A percentile compares a stretch with the other conserved stretches of the same genome.
Conservation (phyloP, 2,797 vertebrate genomes). For the Gymnoscopelus microlampas region DNA sequence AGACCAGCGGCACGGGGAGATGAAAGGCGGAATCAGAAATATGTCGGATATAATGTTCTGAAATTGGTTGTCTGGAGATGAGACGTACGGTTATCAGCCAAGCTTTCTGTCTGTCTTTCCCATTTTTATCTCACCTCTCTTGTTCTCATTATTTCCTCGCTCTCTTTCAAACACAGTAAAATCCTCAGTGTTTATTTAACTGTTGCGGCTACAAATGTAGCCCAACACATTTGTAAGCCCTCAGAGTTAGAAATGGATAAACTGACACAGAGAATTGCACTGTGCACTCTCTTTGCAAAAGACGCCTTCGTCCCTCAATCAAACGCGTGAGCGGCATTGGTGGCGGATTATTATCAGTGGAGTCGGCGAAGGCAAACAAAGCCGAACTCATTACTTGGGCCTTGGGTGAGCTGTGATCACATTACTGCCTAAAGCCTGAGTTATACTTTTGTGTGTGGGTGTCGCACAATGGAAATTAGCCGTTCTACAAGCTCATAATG, state of each 20-base stretch:
- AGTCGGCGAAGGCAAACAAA: slow-evolving; percentile 9
- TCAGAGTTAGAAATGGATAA: too few relatives aligned
- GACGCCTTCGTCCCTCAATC: slow-evolving; percentile 1
- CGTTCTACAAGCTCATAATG: too few relatives aligned
- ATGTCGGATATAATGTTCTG: slow-evolving; percentile 35
- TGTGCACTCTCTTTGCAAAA: background rate
- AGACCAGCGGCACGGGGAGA: background rate
- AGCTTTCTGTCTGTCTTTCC: background rate
- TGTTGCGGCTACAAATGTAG: too few relatives aligned
- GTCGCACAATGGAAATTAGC: too few relatives aligned
- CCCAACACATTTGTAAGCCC: too few relatives aligned
- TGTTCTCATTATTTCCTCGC: background rate
- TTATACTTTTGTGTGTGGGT: too few relatives aligned
- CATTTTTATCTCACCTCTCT: background rate
- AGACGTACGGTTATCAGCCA: slow-evolving; percentile 15
- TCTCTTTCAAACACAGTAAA: background rate
- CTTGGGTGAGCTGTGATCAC: slow-evolving; percentile 16
- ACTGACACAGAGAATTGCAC: too few relatives aligned
- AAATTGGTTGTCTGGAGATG: slow-evolving; percentile 37
- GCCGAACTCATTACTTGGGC: slow-evolving; percentile 17
- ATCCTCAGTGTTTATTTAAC: too few relatives aligned
- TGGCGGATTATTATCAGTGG: background rate
- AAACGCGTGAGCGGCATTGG: background rate
- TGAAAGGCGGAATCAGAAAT: slow-evolving; percentile 26
- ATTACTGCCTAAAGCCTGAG: background rate